A percentile compares a stretch with the other conserved stretches of the same genome.
Evolutionary conservation across 2,797 vertebrate species (phyloP).

Genomic region (Ctenopoma kingsleyae): DNA sequence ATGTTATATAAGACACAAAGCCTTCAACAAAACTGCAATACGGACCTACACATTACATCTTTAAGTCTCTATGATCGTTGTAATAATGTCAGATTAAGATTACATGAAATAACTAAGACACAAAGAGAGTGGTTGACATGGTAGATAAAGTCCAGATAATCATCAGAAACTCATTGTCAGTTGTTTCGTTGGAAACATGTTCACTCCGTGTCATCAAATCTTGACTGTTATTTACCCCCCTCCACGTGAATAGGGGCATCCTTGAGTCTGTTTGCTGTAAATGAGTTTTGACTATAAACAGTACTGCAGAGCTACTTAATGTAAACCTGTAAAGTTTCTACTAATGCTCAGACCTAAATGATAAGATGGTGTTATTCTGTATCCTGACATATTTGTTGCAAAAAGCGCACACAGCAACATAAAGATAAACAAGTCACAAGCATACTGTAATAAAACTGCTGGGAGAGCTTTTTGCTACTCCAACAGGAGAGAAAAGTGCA

Average conservation of each 20-base stretch:
- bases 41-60: neutral
- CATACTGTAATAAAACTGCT: too few relatives aligned
- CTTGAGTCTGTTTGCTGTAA: conserved; percentile 40
- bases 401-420: too few relatives aligned
- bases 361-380: neutral
- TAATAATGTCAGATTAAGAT: conserved; percentile 3
- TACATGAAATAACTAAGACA: neutral
- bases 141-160: neutral
- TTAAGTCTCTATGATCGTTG: neutral
- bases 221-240: neutral
- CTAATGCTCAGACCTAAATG: neutral
- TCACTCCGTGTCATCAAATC: conserved; percentile 35
- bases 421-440: too few relatives aligned
- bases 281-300: conserved; percentile 25
- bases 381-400: too few relatives aligned
- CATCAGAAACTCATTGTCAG: conserved; percentile 3
- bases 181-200: conserved; percentile 30
- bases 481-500: neutral
- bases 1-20: conserved; percentile 4
- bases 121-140: neutral
- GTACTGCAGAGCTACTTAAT: neutral
- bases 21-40: neutral
- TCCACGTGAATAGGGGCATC: neutral
- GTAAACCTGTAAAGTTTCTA: neutral
- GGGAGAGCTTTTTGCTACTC: neutral